Conservation (phyloP, 2,113 vertebrate genomes). For the Trachemys scripta region DNA sequence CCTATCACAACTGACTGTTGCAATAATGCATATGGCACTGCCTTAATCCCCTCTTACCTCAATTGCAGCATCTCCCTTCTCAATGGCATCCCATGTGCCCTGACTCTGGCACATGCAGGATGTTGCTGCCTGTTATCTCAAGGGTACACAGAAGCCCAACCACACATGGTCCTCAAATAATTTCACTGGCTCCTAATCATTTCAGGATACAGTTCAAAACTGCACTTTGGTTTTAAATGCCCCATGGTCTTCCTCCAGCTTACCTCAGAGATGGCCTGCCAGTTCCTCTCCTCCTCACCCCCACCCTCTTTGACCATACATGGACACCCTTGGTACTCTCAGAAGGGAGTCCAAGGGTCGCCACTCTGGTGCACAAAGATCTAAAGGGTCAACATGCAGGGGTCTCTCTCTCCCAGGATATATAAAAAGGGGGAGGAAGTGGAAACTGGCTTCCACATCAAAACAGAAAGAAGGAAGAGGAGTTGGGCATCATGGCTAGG, state of each 20-base stretch:
- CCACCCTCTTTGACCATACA: neutral
- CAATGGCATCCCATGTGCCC: neutral
- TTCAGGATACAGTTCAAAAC: accelerated
- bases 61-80: accelerated
- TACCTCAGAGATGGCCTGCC: neutral
- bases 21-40: neutral
- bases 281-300: neutral
- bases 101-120: neutral
- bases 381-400: neutral
- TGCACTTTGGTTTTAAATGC: neutral
- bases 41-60: accelerated
- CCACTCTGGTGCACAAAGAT: accelerated
- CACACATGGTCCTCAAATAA: neutral
- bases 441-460: neutral
- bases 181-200: accelerated
- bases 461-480: neutral
- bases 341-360: neutral
- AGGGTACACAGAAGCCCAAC: neutral
- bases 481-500: neutral
- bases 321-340: accelerated
- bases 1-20: neutral
- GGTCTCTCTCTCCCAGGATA: accelerated
- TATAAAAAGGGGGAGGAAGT: accelerated
- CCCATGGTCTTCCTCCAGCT: neutral
- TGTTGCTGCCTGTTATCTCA: neutral